Percentiles rank a stretch among this genome's conserved stretches.
These are phyloP conservation scores for Trachemys scripta DNA, from an alignment of 2,113 vertebrate species.

Conservation along the genomic window DNA sequence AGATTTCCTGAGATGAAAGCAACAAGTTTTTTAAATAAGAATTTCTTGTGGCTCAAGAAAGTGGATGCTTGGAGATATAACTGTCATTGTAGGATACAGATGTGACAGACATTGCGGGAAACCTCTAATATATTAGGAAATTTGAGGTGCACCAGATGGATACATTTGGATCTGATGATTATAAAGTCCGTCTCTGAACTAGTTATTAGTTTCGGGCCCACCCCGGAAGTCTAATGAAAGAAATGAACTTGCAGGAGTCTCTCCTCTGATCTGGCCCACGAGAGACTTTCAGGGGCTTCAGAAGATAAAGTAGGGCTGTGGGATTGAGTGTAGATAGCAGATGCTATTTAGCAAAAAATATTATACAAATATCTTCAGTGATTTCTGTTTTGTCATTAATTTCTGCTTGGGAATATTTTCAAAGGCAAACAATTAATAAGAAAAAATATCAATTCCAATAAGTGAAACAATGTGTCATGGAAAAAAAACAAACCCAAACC, in stretches of 20 bases:
- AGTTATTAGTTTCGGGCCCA: slow-evolving; percentile 50
- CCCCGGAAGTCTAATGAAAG: not conserved
- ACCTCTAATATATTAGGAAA: slow-evolving; percentile 54
- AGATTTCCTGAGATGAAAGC: not conserved
- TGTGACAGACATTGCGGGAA: slow-evolving; percentile 64
- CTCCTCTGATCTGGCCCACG: not conserved
- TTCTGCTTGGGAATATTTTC: not conserved
- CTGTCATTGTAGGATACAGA: slow-evolving; percentile 55
- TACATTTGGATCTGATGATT: slow-evolving; percentile 48
- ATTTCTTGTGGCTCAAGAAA: slow-evolving; percentile 36
- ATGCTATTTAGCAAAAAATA: not conserved
- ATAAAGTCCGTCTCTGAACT: slow-evolving; percentile 23
- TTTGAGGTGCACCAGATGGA: slow-evolving; percentile 69
- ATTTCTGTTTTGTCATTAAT: slow-evolving; percentile 7
- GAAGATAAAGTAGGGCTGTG: not conserved
- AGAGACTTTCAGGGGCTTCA: not conserved
- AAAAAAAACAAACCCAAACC: not conserved
- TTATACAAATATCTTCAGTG: not conserved
- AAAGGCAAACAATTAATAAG: not conserved
- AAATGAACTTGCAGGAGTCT: slow-evolving; percentile 15
- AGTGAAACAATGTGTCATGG: not conserved
- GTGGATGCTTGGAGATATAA: slow-evolving; percentile 48
- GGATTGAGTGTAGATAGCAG: slow-evolving; percentile 20
- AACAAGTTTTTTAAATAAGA: slow-evolving; percentile 26
- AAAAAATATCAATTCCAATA: not conserved